A percentile compares a stretch with the other conserved stretches of the same genome.
These are phyloP conservation scores for Ciconia stormi DNA, from an alignment of 2,113 vertebrate species.

Conservation along the genomic window DNA sequence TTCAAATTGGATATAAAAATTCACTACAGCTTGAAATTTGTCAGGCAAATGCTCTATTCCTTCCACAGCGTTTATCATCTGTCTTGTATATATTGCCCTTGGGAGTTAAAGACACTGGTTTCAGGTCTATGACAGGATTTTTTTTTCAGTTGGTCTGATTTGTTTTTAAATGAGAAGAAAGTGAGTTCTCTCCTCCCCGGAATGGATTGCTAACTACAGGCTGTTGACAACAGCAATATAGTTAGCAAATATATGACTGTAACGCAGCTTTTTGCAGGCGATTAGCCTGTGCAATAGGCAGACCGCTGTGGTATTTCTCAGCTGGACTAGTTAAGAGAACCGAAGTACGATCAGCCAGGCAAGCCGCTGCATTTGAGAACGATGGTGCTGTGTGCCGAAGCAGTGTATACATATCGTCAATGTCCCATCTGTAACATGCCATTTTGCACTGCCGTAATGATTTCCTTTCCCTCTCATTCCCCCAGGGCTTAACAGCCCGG, in stretches of 20 bases:
- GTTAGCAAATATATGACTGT: constrained; percentile 5
- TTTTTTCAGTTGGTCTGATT: constrained; percentile 33
- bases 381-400: not conserved
- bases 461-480: not conserved
- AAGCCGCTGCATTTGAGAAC: not conserved
- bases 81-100: not conserved
- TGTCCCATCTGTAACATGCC: not conserved
- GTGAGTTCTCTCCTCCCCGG: not conserved
- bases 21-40: constrained; percentile 8
- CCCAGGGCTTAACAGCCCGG: not conserved
- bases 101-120: not conserved
- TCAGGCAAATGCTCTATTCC: not conserved
- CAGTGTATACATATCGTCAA: not conserved
- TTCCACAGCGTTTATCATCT: not conserved
- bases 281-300: not conserved
- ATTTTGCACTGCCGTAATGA: constrained; percentile 2
- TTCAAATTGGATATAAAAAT: constrained; percentile 1
- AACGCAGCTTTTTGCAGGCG: not conserved
- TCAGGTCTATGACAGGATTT: not conserved
- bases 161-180: constrained; percentile 53
- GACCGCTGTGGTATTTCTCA: not conserved
- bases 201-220: constrained; percentile 27
- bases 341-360: not conserved
- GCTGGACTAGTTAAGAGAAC: not conserved
- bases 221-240: constrained; percentile 39